A percentile compares a stretch with the other conserved stretches of the same genome.
phyloP scores from a whole-genome alignment of 2,888 invertebrate species.

The Agrotis puta region DNA sequence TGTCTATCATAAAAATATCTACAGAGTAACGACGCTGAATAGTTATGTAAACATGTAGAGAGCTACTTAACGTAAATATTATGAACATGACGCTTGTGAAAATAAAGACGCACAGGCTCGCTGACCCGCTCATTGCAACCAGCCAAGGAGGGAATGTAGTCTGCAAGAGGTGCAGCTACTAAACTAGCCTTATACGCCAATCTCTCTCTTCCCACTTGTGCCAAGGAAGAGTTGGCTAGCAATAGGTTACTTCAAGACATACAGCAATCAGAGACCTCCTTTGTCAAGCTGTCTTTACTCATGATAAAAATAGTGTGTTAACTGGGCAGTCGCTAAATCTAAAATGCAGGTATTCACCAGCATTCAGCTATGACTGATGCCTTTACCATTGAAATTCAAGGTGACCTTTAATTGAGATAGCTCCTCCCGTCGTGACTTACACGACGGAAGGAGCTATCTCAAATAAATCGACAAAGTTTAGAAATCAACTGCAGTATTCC shows the following conservation, averaged over 20 bases:
- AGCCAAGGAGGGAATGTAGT: neutral
- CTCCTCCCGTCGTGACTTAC: no score
- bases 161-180: neutral
- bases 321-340: neutral
- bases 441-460: no score
- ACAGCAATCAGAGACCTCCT: no score
- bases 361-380: no score
- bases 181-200: no score
- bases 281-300: neutral
- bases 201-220: no score
- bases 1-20: slow-evolving; percentile 19
- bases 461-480: neutral
- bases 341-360: neutral
- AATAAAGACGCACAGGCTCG: neutral
- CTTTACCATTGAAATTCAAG: no score
- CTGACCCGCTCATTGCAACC: neutral
- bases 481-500: neutral
- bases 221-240: no score
- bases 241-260: no score
- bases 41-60: slow-evolving; percentile 32
- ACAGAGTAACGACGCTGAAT: neutral
- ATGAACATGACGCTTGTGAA: slow-evolving; percentile 13
- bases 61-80: slow-evolving; percentile 32
- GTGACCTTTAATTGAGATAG: no score
- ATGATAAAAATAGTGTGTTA: neutral